Conservation (phyloP, 2,797 vertebrate species). For the Scolopax bukidnonensis region DNA sequence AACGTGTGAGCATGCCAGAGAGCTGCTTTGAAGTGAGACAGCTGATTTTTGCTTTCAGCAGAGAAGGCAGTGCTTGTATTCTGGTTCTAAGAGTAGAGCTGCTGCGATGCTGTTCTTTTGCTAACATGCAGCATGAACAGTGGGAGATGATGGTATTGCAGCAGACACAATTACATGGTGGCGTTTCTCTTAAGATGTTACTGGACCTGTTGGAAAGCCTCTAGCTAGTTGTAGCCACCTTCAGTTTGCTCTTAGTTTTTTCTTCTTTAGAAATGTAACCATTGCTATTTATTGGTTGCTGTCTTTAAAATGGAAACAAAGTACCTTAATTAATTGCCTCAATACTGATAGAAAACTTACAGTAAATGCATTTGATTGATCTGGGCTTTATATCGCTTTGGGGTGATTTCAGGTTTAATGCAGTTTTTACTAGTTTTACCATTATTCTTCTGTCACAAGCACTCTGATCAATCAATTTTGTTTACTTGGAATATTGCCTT, state of each 20-base stretch:
- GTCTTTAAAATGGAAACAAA: not conserved
- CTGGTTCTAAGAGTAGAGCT: not conserved
- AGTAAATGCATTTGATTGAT: not conserved
- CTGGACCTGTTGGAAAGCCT: not conserved
- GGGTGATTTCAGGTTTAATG: not conserved
- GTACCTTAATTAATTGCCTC: not conserved
- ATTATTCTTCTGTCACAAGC: not conserved
- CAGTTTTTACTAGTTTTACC: conserved; percentile 32
- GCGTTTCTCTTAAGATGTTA: not conserved
- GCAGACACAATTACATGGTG: fast-evolving
- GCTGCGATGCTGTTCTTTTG: not conserved
- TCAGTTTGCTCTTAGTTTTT: not conserved
- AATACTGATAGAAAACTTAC: not conserved
- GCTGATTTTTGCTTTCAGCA: not conserved
- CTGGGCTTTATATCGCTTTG: not conserved
- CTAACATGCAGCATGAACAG: not conserved
- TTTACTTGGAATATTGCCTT: not conserved
- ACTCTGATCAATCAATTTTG: not conserved
- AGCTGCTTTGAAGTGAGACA: not conserved
- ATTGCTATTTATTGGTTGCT: not conserved
- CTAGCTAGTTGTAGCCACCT: not conserved
- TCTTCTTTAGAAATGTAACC: not conserved
- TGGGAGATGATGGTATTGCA: not conserved
- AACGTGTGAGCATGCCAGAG: not conserved
- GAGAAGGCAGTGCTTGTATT: not conserved